Evolutionary conservation across 1,140 invertebrate genomes (phyloP), one percentile per base, ranked within the genome.

Genomic region (Brachionus rubens): DNA sequence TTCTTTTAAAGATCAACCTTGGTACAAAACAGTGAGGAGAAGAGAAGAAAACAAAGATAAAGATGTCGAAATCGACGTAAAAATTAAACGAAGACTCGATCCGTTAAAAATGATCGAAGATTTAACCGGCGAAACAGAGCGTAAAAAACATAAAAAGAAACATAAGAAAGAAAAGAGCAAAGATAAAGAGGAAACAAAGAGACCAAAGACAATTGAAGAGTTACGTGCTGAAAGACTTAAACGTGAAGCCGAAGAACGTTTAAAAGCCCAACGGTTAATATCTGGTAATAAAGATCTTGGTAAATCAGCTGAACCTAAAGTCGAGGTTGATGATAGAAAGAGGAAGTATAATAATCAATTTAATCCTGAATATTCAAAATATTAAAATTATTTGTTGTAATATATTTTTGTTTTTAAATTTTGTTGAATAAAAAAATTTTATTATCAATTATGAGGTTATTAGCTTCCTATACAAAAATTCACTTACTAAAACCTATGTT

Each of bases 321-420:
- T 46, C 56, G 77, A 78, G 41, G 76, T 68, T n/a, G 79, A 77
- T 59, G 81, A 82, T 36, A 82, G 88, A 2, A 86, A 87, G 79
- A 89, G 90, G 80, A 91, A 90, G 85, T 96, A 96, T 82, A 94
- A 93, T 87, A 93, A 91, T 6, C 92, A 95, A 28, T 76, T 76
- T 36, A 76, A 76, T 46, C 75, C 75, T 4, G 75, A 76, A 43
- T 36, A 62, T 16, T 47, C 75, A 7, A 75, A 75, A 54, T 65
- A 43, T 65, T 65, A 19, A 36, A 40, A n/a, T 16, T 24, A 5
- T 28, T 54, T 54, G 7, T 54, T 54, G 21, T 54, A 14, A 2
- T 5, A 24, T 6, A 24, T 54, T 54, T 54, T 54, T 54, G 0
- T 33, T 12, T 26, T 5, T 1, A 12, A 6, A 54, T 28, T 26